These are phyloP conservation scores for Ispidina picta DNA, from an alignment of 2,797 vertebrate species.

Conservation along the genomic window DNA sequence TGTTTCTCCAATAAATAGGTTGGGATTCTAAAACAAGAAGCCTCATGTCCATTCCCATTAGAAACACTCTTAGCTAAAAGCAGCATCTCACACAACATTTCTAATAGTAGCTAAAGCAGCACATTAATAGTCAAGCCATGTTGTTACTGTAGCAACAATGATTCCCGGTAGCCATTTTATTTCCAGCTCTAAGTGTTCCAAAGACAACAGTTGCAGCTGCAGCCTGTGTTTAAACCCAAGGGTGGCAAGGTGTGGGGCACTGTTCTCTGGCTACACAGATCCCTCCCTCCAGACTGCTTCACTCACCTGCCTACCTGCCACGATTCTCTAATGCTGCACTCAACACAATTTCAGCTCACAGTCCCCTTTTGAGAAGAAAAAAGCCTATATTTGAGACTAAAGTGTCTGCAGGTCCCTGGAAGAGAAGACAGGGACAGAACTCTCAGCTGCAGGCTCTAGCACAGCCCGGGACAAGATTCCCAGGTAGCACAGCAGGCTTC, in stretches of 20 bases:
- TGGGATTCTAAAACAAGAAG: neutral
- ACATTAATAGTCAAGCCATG: slow-evolving; percentile 43
- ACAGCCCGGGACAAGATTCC: neutral
- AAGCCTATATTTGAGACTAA: neutral
- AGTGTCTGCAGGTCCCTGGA: neutral
- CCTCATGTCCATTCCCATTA: neutral
- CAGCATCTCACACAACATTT: neutral
- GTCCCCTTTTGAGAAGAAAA: neutral
- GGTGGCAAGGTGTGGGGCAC: neutral
- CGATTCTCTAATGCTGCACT: neutral
- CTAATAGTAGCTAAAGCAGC: neutral
- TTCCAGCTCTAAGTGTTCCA: slow-evolving; percentile 35
- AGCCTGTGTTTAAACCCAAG: slow-evolving; percentile 33
- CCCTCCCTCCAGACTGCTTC: neutral
- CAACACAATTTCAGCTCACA: neutral
- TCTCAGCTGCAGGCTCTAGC: neutral
- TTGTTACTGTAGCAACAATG: slow-evolving; percentile 56
- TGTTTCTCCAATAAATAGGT: neutral
- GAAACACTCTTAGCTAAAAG: neutral
- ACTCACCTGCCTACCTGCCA: accelerated
- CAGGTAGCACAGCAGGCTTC: neutral
- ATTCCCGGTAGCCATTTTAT: slow-evolving; percentile 70
- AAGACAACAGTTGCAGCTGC: neutral
- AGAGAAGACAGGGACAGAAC: neutral
- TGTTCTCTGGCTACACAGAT: neutral